These are phyloP conservation scores for Toxostoma redivivum DNA, from an alignment of 2,113 vertebrate genomes.

Conservation along the genomic window DNA sequence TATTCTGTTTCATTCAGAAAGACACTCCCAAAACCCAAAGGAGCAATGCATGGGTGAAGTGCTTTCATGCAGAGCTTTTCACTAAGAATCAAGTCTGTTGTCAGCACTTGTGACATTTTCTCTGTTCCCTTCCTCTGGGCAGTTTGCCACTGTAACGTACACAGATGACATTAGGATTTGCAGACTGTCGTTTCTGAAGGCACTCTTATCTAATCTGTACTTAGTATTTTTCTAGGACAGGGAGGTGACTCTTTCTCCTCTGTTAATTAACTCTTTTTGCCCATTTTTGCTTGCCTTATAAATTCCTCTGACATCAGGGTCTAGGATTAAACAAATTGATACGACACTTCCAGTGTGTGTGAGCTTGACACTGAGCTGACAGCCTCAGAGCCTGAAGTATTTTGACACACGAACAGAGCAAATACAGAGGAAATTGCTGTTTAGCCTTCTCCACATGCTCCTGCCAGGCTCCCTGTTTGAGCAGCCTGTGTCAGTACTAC, in stretches of 20 bases:
- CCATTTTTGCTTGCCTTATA: neutral
- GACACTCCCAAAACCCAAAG: neutral
- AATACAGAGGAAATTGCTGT: neutral
- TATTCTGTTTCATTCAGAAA: neutral
- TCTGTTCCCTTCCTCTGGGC: conserved; percentile 26
- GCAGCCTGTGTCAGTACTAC: rapidly evolving
- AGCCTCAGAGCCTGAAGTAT: neutral
- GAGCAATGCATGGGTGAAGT: neutral
- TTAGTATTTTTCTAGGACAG: neutral
- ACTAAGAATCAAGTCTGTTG: conserved; percentile 6
- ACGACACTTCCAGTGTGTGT: neutral
- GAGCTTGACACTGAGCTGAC: conserved; percentile 3
- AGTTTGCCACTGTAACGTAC: conserved; percentile 16
- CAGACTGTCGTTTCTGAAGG: neutral
- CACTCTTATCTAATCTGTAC: neutral
- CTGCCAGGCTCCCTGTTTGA: rapidly evolving
- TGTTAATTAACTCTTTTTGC: conserved; percentile 45
- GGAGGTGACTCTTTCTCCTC: neutral
- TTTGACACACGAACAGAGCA: neutral
- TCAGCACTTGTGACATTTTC: conserved; percentile 21
- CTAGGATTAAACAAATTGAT: conserved; percentile 40
- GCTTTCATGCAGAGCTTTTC: neutral
- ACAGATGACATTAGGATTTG: conserved; percentile 13
- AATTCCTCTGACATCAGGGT: conserved; percentile 4
- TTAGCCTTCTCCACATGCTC: neutral